A percentile compares a stretch with the other conserved stretches of the same genome.
Conservation (phyloP, 1,140 invertebrate species). For the Homalodisca vitripennis region DNA sequence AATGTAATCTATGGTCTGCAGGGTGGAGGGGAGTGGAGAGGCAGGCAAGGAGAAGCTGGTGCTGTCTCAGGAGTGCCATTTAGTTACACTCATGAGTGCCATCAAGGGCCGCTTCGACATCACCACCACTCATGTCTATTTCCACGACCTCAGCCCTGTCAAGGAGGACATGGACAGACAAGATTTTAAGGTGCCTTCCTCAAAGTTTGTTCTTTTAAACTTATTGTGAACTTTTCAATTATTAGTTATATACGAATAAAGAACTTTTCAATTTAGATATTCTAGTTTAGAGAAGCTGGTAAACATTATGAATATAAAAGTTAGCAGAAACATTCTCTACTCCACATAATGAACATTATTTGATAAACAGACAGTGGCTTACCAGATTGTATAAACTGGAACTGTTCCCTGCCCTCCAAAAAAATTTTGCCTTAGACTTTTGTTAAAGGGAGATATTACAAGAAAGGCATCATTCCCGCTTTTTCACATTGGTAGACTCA, state of each 20-base stretch:
- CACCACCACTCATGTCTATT: conserved; percentile 62
- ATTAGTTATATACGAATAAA: conserved; percentile 7
- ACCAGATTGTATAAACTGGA: too few species aligned
- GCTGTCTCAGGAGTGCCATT: conserved; percentile 61
- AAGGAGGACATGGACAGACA: conserved; percentile 56
- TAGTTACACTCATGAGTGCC: conserved; percentile 62
- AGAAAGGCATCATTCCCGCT: too few species aligned
- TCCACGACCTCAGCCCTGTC: conserved; percentile 58
- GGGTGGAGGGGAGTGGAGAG: conserved; percentile 11
- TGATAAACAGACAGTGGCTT: too few species aligned
- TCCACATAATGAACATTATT: too few species aligned
- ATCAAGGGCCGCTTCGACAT: conserved; percentile 64
- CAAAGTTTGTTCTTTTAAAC: conserved; percentile 5
- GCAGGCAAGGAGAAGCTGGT: conserved; percentile 57
- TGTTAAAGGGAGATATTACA: too few species aligned
- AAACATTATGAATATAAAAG: not conserved
- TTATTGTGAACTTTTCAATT: too few species aligned
- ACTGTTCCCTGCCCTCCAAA: too few species aligned
- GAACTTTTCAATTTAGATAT: not conserved
- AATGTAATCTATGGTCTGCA: too few species aligned
- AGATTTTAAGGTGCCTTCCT: conserved; percentile 49
- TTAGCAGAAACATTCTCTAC: too few species aligned
- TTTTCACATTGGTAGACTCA: too few species aligned
- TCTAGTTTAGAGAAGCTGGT: not conserved
- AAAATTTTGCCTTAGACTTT: too few species aligned